Conservation (phyloP, 2,888 invertebrate species). For the Synergus itoensis region DNA sequence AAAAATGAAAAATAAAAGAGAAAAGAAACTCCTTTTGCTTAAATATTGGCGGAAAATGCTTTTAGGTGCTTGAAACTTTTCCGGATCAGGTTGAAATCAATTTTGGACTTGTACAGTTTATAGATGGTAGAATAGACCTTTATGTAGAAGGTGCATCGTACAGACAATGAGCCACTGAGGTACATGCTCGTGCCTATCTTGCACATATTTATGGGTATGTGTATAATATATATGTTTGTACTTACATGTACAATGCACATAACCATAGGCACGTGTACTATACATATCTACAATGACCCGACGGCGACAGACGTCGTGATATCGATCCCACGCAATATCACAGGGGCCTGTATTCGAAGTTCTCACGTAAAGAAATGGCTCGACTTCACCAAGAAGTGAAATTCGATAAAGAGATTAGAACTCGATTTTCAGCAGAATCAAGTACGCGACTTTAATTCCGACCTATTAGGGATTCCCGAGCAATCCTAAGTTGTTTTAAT, state of each 20-base stretch:
- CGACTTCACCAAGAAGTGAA: neutral
- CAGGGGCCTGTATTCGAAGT: slow-evolving; percentile 57
- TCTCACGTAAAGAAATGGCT: slow-evolving; percentile 35
- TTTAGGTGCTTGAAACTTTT: neutral
- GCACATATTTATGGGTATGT: neutral
- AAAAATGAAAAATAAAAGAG: neutral
- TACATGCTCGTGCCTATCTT: neutral
- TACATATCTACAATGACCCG: slow-evolving; percentile 49
- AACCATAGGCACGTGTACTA: no score
- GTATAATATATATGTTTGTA: slow-evolving; percentile 6
- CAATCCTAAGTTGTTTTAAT: neutral
- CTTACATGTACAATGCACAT: slow-evolving; percentile 30
- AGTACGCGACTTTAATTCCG: neutral
- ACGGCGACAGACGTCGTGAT: slow-evolving; percentile 68
- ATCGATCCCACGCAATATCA: slow-evolving; percentile 73
- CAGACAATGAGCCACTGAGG: neutral
- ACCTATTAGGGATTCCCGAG: neutral
- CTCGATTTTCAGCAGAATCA: neutral
- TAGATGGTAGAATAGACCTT: neutral
- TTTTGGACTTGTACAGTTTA: neutral
- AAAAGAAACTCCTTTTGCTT: neutral
- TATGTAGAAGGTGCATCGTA: neutral
- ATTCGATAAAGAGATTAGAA: neutral
- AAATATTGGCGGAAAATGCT: neutral
- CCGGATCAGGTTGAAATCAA: neutral